These are phyloP conservation scores for Magallana ariakensis DNA, from an alignment of 1,140 invertebrate species.

Conservation along the genomic window DNA sequence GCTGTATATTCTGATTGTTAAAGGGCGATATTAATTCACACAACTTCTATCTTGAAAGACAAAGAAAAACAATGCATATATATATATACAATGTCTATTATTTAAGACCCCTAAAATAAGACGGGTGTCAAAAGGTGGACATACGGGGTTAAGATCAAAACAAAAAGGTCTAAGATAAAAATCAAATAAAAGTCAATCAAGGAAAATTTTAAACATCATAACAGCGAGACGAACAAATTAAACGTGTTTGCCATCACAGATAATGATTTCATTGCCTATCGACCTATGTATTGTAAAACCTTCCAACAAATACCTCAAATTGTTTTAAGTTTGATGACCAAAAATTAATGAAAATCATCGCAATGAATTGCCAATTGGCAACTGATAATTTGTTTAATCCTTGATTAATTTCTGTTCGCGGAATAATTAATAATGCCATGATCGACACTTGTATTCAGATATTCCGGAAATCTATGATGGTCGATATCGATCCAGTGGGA, in stretches of 20 bases:
- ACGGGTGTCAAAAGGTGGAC: not conserved
- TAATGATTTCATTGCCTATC: too few species aligned
- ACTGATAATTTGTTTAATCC: conserved; percentile 11
- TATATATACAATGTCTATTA: not conserved
- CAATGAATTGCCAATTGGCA: too few species aligned
- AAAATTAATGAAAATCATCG: too few species aligned
- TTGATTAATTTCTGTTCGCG: not conserved
- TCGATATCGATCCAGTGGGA: not conserved
- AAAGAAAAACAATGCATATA: too few species aligned
- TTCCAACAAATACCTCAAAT: too few species aligned
- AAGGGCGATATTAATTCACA: too few species aligned
- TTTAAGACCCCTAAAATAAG: not conserved
- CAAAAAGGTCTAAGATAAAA: not conserved
- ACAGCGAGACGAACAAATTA: too few species aligned
- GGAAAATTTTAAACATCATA: not conserved
- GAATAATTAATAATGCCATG: not conserved
- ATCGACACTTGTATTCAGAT: conserved; percentile 14
- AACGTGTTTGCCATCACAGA: too few species aligned
- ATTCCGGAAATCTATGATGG: not conserved
- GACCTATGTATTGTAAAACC: too few species aligned
- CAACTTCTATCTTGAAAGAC: too few species aligned
- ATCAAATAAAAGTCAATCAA: not conserved
- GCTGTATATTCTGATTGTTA: too few species aligned
- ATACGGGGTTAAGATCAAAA: not conserved
- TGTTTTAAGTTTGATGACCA: too few species aligned